Evolutionary conservation across 2,888 invertebrate genomes (phyloP).

Genomic region (Lochmaea capreae): DNA sequence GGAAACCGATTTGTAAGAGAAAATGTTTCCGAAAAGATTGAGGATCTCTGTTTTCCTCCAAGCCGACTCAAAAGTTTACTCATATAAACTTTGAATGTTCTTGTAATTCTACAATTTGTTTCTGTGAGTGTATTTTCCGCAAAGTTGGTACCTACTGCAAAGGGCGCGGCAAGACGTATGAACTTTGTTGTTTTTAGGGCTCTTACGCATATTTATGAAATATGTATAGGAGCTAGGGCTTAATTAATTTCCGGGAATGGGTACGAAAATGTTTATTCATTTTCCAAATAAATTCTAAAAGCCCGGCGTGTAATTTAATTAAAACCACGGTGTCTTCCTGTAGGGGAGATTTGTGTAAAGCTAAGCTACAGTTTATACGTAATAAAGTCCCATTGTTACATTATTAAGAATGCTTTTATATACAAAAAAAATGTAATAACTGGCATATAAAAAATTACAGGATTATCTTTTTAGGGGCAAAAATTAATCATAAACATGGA

Average conservation of each 20-base stretch:
- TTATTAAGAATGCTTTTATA: constrained; percentile 1
- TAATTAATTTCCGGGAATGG: constrained; percentile 50
- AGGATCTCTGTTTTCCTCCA: not conserved
- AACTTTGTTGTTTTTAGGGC: constrained; percentile 45
- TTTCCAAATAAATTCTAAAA: constrained; percentile 44
- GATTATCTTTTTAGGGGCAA: not conserved
- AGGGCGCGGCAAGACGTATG: constrained; percentile 36
- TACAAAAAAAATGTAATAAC: constrained; percentile 1
- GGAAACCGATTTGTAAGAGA: not conserved
- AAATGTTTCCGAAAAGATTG: not conserved
- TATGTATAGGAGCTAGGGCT: constrained; percentile 33
- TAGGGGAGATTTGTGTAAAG: constrained; percentile 16
- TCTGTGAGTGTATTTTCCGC: not conserved
- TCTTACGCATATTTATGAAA: constrained; percentile 46
- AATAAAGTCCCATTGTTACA: constrained; percentile 10
- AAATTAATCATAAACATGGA: not conserved
- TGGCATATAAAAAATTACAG: not conserved
- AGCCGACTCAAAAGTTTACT: not conserved
- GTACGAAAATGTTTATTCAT: constrained; percentile 49
- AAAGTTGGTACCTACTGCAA: not conserved
- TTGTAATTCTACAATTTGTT: not conserved
- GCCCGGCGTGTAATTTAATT: constrained; percentile 36
- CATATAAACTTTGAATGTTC: not conserved
- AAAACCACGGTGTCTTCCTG: constrained; percentile 27
- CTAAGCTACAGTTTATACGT: constrained; percentile 7